Evolutionary conservation across 2,113 vertebrate species (phyloP), one percentile per base, ranked within the genome.

Genomic region (Ceratotherium simum): DNA sequence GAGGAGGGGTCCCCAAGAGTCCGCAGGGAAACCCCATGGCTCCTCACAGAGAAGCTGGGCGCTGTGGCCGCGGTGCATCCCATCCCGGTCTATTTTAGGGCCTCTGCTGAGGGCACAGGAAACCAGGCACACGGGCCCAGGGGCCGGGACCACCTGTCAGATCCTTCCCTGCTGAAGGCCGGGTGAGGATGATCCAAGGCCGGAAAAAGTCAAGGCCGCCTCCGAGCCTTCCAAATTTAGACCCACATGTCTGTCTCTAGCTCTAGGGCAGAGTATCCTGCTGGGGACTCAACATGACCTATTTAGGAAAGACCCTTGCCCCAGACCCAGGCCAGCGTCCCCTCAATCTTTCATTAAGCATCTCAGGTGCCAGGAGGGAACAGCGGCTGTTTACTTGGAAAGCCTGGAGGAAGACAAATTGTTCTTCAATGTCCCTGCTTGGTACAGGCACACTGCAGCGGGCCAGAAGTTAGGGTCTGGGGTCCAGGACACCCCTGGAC

Each of bases 211-310:
- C 75, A 87, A 90, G 76, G 92, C 93, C 83, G 93, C 91, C 97
- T 93, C 97, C 16, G 10, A 60, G 73, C 78, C 96, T 95, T 97
- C 98, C 97, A 97, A 96, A 96, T 98, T 98, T 97, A 98, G 97
- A 86, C 58, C 75, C 20, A 29, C 87, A 67, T 81, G 67, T 84
- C 86, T 81, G 67, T 84, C 86, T 96, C 76, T 14, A 27, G 76
- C 85, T 46, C 72, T 78, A 11, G 87, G 96, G 51, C 92, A 2
- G 46, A n/a, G 73, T 62, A 8, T 67, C 31, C 62, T 91, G 83
- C 90, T 29, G 65, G 79, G 65, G 36, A 18, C 79, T 27, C 29
- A 0, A 17, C 69, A 69, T 83, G 97, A 36, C 96, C 97, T 92
- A 92, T 87, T 98, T 96, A 96, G 97, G 97, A 51, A 25, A 80